Base-by-base conservation (phyloP, 2,888 invertebrate species). In the Lepidochrysops patricia region DNA sequence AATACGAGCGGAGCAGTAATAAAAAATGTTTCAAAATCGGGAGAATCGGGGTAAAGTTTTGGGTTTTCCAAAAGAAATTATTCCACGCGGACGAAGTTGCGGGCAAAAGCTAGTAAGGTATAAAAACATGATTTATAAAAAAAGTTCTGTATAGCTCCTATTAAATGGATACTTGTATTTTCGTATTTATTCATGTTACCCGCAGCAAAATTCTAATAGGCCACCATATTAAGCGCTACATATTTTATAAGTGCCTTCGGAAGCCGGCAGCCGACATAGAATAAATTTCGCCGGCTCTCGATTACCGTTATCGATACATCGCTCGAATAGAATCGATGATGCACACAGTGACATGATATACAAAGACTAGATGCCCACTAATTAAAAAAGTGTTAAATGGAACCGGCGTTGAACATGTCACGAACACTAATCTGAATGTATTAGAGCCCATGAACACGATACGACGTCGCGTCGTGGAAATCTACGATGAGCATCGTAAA, bases 231-330 rank as follows among this genome's bases (percentile, higher is more conserved):
- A 52, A 52, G 52, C 52, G 52, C 52, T 52, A 52, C 52, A 52
- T 52, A n/a, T n/a, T n/a, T 52, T 52, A 52, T 52, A 52, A 52
- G 27, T 26, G 69, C 71, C 68, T 67, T 70, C 66, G 69, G 69
- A 70, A 70, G 71, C 73, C 70, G 66, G 68, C 64, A 67, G 68
- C 70, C 69, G 68, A 68, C 68, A 62, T 68, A 69, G 74, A 71
- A 78, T 78, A 77, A 79, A 77, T 79, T 75, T 68, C 70, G 69
- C 69, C 71, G 63, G 65, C 69, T 75, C 76, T 78, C 78, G 77
- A 79, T 80, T 79, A 79, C 76, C 70, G 74, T 72, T 80, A 79
- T 79, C 79, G 70, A 66, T 73, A 75, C 74, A 79, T 75, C 75
- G 75, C 68, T 71, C 74, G 72, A 71, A 72, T 70, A 70, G 72